phyloP scores from a whole-genome alignment of 2,113 vertebrate species.

The Probosciger aterrimus region DNA sequence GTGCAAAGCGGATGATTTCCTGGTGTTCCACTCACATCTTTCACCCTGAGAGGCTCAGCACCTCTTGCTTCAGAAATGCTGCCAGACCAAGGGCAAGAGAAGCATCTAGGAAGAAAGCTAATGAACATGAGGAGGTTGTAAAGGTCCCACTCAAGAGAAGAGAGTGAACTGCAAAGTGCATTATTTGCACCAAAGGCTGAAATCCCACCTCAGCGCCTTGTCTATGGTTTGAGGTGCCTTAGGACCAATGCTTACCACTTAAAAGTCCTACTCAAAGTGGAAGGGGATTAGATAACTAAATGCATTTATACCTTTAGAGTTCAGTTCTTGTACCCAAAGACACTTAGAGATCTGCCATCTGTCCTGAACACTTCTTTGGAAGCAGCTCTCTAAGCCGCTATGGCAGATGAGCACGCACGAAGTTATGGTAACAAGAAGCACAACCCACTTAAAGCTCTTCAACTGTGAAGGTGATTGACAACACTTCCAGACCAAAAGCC shows the following conservation, averaged over 20 bases:
- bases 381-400: not conserved
- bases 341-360: not conserved
- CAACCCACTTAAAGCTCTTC: not conserved
- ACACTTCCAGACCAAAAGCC: not conserved
- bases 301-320: not conserved
- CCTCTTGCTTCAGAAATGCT: not conserved
- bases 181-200: not conserved
- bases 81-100: not conserved
- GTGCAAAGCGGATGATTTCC: not conserved
- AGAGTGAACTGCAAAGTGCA: not conserved
- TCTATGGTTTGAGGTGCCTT: not conserved
- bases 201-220: not conserved
- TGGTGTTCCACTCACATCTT: not conserved
- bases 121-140: not conserved
- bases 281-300: not conserved
- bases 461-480: not conserved
- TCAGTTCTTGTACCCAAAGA: not conserved
- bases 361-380: not conserved
- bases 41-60: not conserved
- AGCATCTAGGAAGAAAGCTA: not conserved
- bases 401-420: rapidly evolving
- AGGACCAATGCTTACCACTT: not conserved
- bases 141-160: not conserved
- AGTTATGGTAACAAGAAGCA: not conserved
- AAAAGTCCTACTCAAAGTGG: not conserved